A percentile compares a stretch with the other conserved stretches of the same genome.
These are phyloP conservation scores for Lamprologus callipterus DNA, from an alignment of 2,113 vertebrate species.

Conservation along the genomic window DNA sequence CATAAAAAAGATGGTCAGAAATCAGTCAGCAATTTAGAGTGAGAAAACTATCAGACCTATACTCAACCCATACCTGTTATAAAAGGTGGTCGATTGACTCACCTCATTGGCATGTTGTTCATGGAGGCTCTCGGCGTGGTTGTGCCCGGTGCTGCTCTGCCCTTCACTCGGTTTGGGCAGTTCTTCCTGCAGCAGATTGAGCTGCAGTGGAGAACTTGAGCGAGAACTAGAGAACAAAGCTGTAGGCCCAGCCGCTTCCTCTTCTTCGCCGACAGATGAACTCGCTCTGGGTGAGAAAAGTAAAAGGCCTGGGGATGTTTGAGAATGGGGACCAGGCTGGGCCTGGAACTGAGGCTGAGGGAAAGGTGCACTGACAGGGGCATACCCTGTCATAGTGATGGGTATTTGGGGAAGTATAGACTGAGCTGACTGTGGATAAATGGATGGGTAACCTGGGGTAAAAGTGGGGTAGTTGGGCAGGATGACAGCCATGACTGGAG, in stretches of 20 bases:
- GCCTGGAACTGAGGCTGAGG: constrained; percentile 28
- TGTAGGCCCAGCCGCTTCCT: constrained; percentile 26
- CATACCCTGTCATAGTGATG: constrained; percentile 20
- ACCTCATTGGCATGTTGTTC: constrained; percentile 51
- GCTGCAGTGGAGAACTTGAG: constrained; percentile 82
- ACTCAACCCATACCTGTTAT: background rate
- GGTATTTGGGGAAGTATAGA: constrained; percentile 28
- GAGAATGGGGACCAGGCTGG: background rate
- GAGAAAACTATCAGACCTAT: background rate
- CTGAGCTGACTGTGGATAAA: constrained; percentile 35
- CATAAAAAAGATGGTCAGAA: background rate
- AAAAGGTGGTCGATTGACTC: background rate
- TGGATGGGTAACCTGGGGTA: constrained; percentile 46
- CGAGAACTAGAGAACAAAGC: constrained; percentile 70
- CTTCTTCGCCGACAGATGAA: constrained; percentile 42
- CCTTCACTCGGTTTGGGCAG: constrained; percentile 63
- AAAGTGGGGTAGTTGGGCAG: constrained; percentile 67
- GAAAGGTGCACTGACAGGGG: constrained; percentile 20
- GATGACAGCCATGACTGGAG: constrained; percentile 71
- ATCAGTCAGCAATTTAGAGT: background rate
- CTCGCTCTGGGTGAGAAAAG: constrained; percentile 33
- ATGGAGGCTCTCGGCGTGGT: constrained; percentile 51
- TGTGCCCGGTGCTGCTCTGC: constrained; percentile 31
- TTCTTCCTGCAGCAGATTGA: constrained; percentile 82
- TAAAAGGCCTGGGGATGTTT: background rate